Conservation (phyloP, 2,888 invertebrate genomes). For the Chironomus riparius region DNA sequence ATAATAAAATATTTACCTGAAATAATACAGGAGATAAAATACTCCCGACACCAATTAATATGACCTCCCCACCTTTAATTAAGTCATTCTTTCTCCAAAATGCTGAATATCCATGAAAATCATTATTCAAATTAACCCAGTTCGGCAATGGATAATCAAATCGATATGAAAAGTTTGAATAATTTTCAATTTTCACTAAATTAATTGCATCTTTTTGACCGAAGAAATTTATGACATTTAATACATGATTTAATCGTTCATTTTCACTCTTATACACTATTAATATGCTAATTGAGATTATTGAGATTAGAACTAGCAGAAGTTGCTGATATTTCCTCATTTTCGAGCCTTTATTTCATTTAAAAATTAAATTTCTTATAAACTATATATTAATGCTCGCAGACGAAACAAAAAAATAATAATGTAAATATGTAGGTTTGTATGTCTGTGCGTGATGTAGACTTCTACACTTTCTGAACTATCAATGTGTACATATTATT, state of each 20-base stretch:
- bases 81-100: conserved; percentile 46
- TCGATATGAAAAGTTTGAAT: conserved; percentile 33
- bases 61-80: conserved; percentile 38
- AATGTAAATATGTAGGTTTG: not conserved
- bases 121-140: conserved; percentile 51
- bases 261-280: conserved; percentile 80
- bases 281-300: conserved; percentile 62
- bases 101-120: conserved; percentile 51
- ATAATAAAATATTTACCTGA: not conserved
- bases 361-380: not conserved
- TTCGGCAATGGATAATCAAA: conserved; percentile 48
- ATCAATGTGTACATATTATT: not conserved
- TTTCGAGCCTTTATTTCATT: not conserved
- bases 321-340: conserved; percentile 84
- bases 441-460: not conserved
- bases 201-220: conserved; percentile 46
- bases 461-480: not conserved
- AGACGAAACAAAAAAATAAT: not conserved
- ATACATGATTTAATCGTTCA: conserved; percentile 68
- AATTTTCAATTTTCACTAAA: conserved; percentile 36
- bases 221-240: conserved; percentile 80
- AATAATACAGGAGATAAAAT: conserved; percentile 44
- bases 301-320: conserved; percentile 58
- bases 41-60: conserved; percentile 53
- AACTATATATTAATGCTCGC: not conserved